Conservation (phyloP, 1,140 invertebrate species). For the Drosophila auraria region DNA sequence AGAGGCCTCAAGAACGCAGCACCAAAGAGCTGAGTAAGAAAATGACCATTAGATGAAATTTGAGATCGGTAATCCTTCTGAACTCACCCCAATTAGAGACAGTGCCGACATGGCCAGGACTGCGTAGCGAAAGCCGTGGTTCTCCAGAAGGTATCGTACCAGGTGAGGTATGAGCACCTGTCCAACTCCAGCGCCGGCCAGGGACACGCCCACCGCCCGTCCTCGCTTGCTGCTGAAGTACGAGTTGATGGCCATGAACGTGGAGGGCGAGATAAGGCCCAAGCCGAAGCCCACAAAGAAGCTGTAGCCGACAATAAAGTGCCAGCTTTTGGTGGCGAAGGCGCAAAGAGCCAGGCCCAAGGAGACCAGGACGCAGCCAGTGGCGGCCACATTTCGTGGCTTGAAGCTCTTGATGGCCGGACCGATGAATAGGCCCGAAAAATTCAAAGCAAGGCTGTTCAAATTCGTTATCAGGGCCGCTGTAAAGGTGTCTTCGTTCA, state of each 20-base stretch:
- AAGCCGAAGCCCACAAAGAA: constrained; percentile 87
- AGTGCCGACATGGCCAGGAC: constrained; percentile 87
- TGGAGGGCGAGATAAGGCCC: constrained; percentile 88
- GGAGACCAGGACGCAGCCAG: constrained; percentile 87
- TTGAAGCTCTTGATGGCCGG: constrained; percentile 88
- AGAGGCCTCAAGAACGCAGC: constrained; percentile 73
- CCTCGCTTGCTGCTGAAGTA: constrained; percentile 90
- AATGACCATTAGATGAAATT: neutral
- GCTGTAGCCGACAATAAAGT: constrained; percentile 89
- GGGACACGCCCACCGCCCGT: constrained; percentile 89
- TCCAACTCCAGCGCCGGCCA: constrained; percentile 90
- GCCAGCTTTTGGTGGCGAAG: constrained; percentile 87
- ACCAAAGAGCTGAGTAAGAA: constrained; percentile 71
- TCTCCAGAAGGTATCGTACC: constrained; percentile 87
- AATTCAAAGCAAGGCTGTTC: constrained; percentile 89
- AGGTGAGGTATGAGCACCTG: constrained; percentile 91
- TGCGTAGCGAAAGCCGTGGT: constrained; percentile 87
- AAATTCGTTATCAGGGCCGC: constrained; percentile 89
- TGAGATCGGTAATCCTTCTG: too few species aligned
- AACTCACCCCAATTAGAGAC: constrained; percentile 87
- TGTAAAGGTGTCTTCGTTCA: constrained; percentile 89
- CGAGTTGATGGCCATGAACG: constrained; percentile 90
- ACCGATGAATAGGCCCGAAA: constrained; percentile 89
- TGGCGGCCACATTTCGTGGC: constrained; percentile 88
- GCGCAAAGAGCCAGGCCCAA: constrained; percentile 88